A percentile compares a stretch with the other conserved stretches of the same genome.
Conservation (phyloP, 2,113 vertebrate genomes). For the Cephalophus harveyi region DNA sequence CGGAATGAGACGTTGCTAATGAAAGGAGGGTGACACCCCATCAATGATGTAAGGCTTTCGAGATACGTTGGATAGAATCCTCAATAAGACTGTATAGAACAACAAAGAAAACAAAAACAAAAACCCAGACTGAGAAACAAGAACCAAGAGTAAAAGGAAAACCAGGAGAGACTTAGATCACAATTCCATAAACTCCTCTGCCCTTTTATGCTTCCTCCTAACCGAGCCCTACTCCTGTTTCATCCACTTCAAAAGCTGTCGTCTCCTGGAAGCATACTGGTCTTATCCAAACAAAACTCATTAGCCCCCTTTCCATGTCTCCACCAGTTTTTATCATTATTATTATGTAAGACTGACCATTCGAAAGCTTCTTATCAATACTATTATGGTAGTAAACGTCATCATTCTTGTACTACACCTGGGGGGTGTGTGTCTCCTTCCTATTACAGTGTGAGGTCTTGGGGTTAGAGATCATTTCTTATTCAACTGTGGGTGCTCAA, state of each 20-base stretch:
- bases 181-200: background rate
- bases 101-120: background rate
- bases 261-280: background rate
- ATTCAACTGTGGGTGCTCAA: background rate
- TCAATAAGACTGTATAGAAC: background rate
- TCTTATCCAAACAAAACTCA: background rate
- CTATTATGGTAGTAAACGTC: background rate
- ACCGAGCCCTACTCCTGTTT: background rate
- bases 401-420: background rate
- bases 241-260: background rate
- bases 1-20: background rate
- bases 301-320: background rate
- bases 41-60: background rate
- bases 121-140: background rate
- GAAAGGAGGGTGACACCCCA: background rate
- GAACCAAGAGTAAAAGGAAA: background rate
- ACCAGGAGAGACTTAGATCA: background rate
- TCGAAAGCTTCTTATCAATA: background rate
- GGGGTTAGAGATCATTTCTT: background rate
- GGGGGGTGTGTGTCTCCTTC: background rate
- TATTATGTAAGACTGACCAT: background rate
- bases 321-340: background rate
- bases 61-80: background rate
- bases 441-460: background rate
- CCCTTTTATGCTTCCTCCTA: background rate